Conservation (phyloP, 2,797 vertebrate species). For the Eulemur coronatus region DNA sequence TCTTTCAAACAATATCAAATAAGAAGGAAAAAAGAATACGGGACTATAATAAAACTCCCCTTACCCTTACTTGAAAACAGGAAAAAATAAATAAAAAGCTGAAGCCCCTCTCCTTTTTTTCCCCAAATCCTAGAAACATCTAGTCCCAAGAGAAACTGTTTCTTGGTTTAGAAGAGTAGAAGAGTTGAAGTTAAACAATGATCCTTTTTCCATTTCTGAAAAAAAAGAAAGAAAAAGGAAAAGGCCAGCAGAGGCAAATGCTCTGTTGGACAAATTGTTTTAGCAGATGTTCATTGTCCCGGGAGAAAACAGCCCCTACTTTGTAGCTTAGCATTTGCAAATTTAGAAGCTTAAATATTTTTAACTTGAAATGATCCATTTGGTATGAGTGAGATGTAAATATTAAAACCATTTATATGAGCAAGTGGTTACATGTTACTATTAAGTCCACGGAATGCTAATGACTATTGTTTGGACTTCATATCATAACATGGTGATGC, state of each 20-base stretch:
- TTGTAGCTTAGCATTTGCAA: slow-evolving; percentile 51
- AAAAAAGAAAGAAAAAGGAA: neutral
- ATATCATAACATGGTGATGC: neutral
- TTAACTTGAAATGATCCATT: slow-evolving; percentile 61
- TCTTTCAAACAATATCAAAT: slow-evolving; percentile 52
- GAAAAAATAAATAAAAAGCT: neutral
- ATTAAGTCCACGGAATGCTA: neutral
- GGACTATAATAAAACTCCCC: neutral
- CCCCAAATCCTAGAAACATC: slow-evolving; percentile 34
- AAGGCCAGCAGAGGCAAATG: neutral
- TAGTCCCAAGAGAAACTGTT: slow-evolving; percentile 40
- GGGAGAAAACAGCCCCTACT: slow-evolving; percentile 53
- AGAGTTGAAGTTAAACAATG: slow-evolving; percentile 59
- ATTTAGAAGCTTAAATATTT: slow-evolving; percentile 68
- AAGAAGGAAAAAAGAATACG: neutral
- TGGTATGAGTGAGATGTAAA: slow-evolving; percentile 50
- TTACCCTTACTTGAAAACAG: slow-evolving; percentile 26
- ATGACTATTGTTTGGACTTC: neutral
- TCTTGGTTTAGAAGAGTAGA: slow-evolving; percentile 58
- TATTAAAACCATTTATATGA: slow-evolving; percentile 47
- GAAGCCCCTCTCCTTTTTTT: neutral
- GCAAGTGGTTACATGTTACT: neutral
- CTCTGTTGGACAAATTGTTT: slow-evolving; percentile 52
- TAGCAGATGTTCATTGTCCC: slow-evolving; percentile 74
- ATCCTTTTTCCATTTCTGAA: slow-evolving; percentile 55